Evolutionary conservation across 2,797 vertebrate species (phyloP), one percentile per base, ranked within the genome.

Genomic region (Sebastes cheni): DNA sequence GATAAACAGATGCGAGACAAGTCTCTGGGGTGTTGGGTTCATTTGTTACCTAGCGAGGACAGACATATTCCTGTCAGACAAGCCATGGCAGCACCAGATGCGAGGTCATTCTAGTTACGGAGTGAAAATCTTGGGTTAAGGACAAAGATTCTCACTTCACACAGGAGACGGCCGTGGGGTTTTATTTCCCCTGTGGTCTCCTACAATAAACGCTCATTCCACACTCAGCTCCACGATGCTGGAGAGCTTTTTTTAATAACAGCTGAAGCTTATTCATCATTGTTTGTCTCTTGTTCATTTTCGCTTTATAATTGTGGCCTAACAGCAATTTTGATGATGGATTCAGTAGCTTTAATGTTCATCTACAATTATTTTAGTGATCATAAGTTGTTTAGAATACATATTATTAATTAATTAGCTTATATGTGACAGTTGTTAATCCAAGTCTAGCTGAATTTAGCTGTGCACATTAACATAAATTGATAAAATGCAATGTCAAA

Each of bases 11-110:
- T 95, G 94, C 93, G 86, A 91, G 92, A 87, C 83, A 88, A 83
- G 93, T 94, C 94, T 93, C 93, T 75, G 75, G 92, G 89, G 93
- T 88, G 92, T 92, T 90, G 86, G 92, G 92, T 93, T 95, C 94
- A 95, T 96, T 95, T 96, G 94, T 95, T 95, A 94, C 92, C 93
- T 79, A 93, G 92, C 89, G 87, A 94, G 92, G 93, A 95, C 92
- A 92, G 93, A 94, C 93, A 91, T 88, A 91, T 91, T 95, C 90
- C 90, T 87, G 91, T 93, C 93, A 93, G 93, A 95, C 91, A 87
- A 87, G 89, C 82, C 84, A 54, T 67, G 84, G 91, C 90, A 81
- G 84, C 84, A 72, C 81, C 95, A 95, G 95, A 95, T 95, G 94
- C 89, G 87, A 95, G 94, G 95, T 95, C 95, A 93, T 83, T 94